Evolutionary conservation across 2,113 vertebrate species (phyloP).

Genomic region (Megatriorchis doriae): DNA sequence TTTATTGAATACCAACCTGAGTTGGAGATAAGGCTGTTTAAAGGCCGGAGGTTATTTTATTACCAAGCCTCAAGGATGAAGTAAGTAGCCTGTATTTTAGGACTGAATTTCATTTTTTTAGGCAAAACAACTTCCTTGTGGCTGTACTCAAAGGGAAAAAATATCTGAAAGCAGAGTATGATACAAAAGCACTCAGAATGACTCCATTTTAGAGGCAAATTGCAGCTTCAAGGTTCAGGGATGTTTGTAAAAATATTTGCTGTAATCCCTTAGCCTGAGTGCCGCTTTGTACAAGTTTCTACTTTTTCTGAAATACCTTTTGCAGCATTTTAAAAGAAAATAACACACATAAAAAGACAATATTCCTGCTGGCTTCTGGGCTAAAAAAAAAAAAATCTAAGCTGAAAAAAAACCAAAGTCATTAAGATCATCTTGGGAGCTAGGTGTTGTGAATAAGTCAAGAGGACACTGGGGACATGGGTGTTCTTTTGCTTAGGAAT

Average conservation of each 20-base stretch:
- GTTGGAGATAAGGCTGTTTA: background rate
- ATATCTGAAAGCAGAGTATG: background rate
- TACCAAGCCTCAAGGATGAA: background rate
- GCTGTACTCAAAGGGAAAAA: background rate
- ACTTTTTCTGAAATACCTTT: background rate
- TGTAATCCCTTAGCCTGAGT: background rate
- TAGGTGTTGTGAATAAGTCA: background rate
- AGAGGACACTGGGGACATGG: background rate
- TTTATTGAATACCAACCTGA: background rate
- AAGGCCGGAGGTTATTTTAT: background rate
- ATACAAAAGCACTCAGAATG: background rate
- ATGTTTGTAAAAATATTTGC: background rate
- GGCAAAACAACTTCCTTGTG: background rate
- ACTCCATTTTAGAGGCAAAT: background rate
- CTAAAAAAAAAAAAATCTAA: background rate
- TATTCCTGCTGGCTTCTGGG: background rate
- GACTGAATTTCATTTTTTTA: background rate
- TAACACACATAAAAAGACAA: background rate
- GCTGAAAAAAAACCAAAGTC: fast-evolving
- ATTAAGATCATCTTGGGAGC: background rate
- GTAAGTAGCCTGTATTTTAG: background rate
- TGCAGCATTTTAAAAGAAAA: background rate
- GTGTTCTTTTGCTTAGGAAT: background rate
- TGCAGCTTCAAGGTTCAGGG: background rate
- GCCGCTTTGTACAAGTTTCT: background rate